Evolutionary conservation across 2,888 invertebrate genomes (phyloP), one percentile per base, ranked within the genome.

Genomic region (Laspeyria flexula): DNA sequence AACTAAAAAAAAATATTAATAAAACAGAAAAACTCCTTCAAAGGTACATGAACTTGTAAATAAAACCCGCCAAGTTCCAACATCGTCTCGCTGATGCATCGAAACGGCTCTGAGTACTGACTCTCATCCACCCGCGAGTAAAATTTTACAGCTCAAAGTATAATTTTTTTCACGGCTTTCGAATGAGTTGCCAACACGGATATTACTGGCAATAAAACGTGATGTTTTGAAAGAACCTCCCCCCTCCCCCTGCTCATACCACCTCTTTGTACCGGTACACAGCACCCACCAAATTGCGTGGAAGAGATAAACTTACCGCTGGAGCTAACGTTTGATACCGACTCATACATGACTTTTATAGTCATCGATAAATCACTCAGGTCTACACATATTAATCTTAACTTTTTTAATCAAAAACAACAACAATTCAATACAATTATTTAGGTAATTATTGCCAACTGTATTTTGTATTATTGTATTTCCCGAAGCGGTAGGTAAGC

Each of bases 301-400:
- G 79, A 80, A 80, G 74, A 75, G 81, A 81, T 80, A 79, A 77
- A 79, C 63, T 62, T 13, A 13, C 21, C 33, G 15, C 51, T 11
- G 53, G 44, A 38, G 38, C 35, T 18, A 35, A 18, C 25, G 18
- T 37, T 51, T 35, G 29, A 29, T 46, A 59, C 52, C 21, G 35
- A 34, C 11, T 35, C 41, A 13, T 39, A n/a, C 25, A 21, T 12
- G 25, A 40, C 30, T 40, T 37, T 41, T 27, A 51, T 12, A 37
- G 21, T 11, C 10, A 12, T 15, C 29, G 27, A 35, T 40, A 40
- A 1, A 23, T 10, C n/a, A 31, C 10, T 15, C 11, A 30, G 3
- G 11, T 25, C 25, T 25, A 6, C 18, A 18, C 18, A 18, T 6
- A 6, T 6, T 6, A 25, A 3, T 25, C 9, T 25, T 25, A 25